Conservation (phyloP, 2,888 invertebrate species). For the Actias luna region DNA sequence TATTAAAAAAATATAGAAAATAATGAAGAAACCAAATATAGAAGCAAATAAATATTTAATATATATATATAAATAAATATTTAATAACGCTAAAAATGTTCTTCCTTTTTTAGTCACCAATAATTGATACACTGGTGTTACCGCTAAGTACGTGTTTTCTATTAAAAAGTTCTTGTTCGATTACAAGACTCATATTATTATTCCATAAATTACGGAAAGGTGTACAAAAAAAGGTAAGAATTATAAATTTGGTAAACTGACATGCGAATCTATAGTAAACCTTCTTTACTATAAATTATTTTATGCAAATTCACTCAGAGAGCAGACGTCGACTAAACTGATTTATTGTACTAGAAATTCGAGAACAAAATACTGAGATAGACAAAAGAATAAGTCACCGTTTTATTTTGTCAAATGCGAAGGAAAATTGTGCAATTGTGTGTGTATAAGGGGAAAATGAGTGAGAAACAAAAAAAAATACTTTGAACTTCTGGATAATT, state of each 20-base stretch:
- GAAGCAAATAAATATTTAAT: too few species aligned
- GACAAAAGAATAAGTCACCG: conserved; percentile 19
- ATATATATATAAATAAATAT: too few species aligned
- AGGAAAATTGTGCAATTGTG: conserved; percentile 14
- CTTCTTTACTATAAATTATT: conserved; percentile 13
- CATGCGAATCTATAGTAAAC: background rate
- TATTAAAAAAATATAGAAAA: too few species aligned
- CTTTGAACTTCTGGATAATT: background rate
- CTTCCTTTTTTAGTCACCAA: too few species aligned
- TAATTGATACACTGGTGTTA: too few species aligned
- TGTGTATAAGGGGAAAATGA: conserved; percentile 14
- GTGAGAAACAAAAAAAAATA: background rate
- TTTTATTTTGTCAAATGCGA: conserved; percentile 19
- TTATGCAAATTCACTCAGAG: conserved; percentile 16
- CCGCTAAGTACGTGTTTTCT: too few species aligned
- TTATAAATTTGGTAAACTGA: background rate
- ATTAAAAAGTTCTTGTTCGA: too few species aligned
- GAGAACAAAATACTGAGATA: conserved; percentile 20
- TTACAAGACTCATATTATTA: too few species aligned
- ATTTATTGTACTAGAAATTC: conserved; percentile 31
- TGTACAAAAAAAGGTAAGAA: too few species aligned
- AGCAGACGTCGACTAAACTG: conserved; percentile 35
- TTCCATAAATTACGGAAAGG: too few species aligned
- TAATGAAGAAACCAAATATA: too few species aligned
- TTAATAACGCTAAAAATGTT: too few species aligned